Conservation (phyloP, 2,888 invertebrate species). For the Oxycera nigricornis region DNA sequence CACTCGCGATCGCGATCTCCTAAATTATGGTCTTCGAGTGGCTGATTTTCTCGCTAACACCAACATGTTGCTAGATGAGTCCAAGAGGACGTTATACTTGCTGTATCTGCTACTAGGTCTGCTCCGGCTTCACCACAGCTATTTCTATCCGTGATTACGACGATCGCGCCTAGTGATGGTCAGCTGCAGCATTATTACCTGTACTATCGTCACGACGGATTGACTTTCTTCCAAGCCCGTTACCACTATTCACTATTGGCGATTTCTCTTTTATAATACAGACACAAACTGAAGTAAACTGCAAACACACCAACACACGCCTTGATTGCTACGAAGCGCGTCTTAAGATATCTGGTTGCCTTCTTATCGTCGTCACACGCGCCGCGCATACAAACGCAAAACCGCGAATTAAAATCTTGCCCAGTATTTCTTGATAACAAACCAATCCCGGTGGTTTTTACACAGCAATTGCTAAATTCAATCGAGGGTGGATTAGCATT, state of each 20-base stretch:
- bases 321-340: background rate
- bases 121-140: no score
- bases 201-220: background rate
- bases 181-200: constrained; percentile 11
- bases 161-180: background rate
- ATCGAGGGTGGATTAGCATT: no score
- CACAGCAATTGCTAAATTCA: no score
- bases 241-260: background rate
- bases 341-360: background rate
- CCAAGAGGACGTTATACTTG: no score
- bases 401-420: background rate
- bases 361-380: background rate
- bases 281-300: background rate
- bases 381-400: background rate
- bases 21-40: background rate
- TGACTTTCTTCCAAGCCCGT: constrained; percentile 33
- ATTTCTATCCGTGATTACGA: background rate
- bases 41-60: background rate
- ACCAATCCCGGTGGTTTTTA: no score
- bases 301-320: background rate
- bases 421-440: no score
- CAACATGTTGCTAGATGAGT: background rate
- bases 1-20: background rate
- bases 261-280: constrained; percentile 37
- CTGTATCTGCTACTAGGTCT: background rate